phyloP scores from a whole-genome alignment of 2,888 invertebrate species.

The Drosophila cognata region DNA sequence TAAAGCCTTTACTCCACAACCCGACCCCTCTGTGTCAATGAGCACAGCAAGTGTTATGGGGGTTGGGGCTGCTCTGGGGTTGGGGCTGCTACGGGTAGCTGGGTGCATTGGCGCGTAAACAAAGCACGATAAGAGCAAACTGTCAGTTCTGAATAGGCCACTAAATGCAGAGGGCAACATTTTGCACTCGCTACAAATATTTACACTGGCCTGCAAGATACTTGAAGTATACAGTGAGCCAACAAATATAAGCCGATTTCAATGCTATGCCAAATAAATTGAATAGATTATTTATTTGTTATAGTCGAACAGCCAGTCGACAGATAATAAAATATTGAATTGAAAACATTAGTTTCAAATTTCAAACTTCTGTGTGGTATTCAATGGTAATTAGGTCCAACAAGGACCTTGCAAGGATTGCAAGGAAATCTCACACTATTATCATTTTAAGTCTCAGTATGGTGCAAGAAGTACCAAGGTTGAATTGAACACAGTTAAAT shows the following conservation, averaged over 20 bases:
- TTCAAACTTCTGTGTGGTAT: background rate
- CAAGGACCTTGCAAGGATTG: background rate
- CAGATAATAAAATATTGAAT: background rate
- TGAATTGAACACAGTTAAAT: background rate
- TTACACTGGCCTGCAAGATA: conserved; percentile 43
- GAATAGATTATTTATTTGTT: background rate
- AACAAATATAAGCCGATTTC: background rate
- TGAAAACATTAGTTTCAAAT: background rate
- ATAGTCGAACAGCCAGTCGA: background rate
- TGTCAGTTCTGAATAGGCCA: conserved; percentile 71
- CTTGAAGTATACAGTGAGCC: background rate
- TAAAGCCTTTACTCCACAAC: background rate
- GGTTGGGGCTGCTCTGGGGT: conserved; percentile 3
- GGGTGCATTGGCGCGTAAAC: conserved; percentile 66
- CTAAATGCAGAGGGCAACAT: conserved; percentile 63
- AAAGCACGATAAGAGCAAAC: conserved; percentile 69
- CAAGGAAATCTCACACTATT: background rate
- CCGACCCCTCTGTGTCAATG: background rate
- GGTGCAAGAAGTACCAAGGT: background rate
- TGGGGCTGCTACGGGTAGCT: conserved; percentile 14
- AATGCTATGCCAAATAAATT: background rate
- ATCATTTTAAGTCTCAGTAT: background rate
- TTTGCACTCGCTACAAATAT: conserved; percentile 45
- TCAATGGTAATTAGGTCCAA: background rate
- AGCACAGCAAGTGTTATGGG: conserved; percentile 20